phyloP scores from a whole-genome alignment of 2,113 vertebrate genomes.

The Eudyptes chrysolophus region DNA sequence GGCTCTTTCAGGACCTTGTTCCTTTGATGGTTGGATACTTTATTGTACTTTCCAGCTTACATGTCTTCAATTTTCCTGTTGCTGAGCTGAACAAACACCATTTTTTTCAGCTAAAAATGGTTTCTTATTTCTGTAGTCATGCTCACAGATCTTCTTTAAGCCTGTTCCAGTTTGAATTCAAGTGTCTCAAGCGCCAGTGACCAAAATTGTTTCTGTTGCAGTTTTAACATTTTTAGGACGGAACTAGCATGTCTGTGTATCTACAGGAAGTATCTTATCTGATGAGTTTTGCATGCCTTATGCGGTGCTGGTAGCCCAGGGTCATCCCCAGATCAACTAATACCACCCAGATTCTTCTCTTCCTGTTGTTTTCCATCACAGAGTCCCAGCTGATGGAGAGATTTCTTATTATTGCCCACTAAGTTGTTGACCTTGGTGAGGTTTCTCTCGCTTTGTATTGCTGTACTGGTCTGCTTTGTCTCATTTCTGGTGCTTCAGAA shows the following conservation, averaged over 20 bases:
- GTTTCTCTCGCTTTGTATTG: neutral
- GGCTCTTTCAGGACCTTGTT: neutral
- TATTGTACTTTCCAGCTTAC: neutral
- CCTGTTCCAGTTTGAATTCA: neutral
- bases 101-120: neutral
- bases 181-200: neutral
- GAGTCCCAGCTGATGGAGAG: neutral
- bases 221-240: neutral
- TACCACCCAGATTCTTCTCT: neutral
- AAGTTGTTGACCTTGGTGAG: neutral
- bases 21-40: neutral
- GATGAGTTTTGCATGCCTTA: neutral
- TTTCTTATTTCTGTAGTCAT: neutral
- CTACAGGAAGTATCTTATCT: neutral
- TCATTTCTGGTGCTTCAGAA: neutral
- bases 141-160: neutral
- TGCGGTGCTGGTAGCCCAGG: neutral
- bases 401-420: neutral
- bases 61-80: neutral
- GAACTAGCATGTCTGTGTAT: neutral
- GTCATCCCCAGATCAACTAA: neutral
- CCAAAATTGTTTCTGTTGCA: neutral
- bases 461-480: neutral
- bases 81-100: neutral
- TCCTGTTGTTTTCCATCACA: neutral